Percentiles rank a stretch among this genome's conserved stretches.
phyloP scores from a whole-genome alignment of 1,140 invertebrate genomes.

The Macrostomum lignano region DNA sequence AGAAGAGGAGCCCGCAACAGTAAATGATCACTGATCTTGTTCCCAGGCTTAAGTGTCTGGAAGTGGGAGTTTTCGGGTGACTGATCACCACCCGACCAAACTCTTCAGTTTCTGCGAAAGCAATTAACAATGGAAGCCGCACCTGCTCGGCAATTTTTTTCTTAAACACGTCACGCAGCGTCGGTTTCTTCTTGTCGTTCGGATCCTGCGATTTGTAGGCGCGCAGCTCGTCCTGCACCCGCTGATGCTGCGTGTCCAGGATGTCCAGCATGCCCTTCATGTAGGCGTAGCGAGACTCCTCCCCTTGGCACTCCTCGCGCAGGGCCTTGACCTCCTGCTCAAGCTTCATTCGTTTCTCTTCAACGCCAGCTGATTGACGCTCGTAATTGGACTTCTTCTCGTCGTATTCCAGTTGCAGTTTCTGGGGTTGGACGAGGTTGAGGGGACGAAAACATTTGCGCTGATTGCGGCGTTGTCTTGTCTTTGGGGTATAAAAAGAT shows the following conservation, averaged over 20 bases:
- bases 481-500: too few relatives aligned
- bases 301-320: conserved; percentile 27
- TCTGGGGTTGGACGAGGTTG: conserved; percentile 11
- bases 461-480: not conserved
- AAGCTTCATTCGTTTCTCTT: conserved; percentile 33
- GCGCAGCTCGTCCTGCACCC: conserved; percentile 32
- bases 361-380: conserved; percentile 31
- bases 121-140: conserved; percentile 7
- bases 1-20: too few relatives aligned
- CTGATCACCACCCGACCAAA: too few relatives aligned
- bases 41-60: too few relatives aligned
- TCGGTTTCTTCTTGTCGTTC: conserved; percentile 29
- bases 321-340: conserved; percentile 31
- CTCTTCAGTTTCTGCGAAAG: conserved; percentile 5
- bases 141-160: not conserved
- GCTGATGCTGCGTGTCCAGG: conserved; percentile 26
- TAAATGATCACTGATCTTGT: too few relatives aligned
- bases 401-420: conserved; percentile 33
- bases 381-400: conserved; percentile 34
- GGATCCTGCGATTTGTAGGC: conserved; percentile 28
- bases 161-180: not conserved
- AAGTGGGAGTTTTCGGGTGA: too few relatives aligned
- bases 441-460: not conserved
- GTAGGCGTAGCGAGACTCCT: conserved; percentile 29
- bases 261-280: conserved; percentile 27